Evolutionary conservation across 1,140 invertebrate species (phyloP).

Genomic region (Ceratosolen solmsi): DNA sequence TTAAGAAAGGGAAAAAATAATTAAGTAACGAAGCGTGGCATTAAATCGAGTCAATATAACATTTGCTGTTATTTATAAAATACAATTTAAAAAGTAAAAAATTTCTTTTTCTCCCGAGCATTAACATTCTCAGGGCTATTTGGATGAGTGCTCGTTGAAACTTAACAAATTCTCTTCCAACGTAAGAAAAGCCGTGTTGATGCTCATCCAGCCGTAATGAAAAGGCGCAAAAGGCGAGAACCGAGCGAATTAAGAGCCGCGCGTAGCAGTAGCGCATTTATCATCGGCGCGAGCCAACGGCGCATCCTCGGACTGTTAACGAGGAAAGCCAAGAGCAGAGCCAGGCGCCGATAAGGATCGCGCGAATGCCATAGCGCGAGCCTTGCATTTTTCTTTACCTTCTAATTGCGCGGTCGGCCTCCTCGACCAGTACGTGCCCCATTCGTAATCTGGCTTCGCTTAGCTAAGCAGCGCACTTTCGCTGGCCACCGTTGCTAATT

Average conservation of each 20-base stretch:
- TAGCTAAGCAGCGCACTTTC: slow-evolving; percentile 56
- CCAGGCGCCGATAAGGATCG: neutral
- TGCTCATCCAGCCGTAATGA: neutral
- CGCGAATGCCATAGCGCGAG: neutral
- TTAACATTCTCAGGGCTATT: neutral
- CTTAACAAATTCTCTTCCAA: neutral
- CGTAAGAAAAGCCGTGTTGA: neutral
- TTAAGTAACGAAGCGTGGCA: too few relatives aligned
- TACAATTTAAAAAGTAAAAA: too few relatives aligned
- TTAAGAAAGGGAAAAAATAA: too few relatives aligned
- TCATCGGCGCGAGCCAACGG: neutral
- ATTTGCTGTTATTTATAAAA: too few relatives aligned
- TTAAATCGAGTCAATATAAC: too few relatives aligned
- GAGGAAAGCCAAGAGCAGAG: neutral
- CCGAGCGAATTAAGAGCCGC: neutral
- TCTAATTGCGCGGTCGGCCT: slow-evolving; percentile 17
- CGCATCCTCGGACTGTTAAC: neutral
- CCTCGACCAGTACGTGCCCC: too few relatives aligned
- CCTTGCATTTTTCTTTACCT: neutral
- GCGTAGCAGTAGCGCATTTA: neutral
- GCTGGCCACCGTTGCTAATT: slow-evolving; percentile 63
- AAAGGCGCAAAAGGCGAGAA: neutral
- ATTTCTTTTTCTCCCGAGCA: too few relatives aligned
- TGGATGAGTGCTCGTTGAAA: neutral
- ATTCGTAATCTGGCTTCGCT: neutral